Conservation (phyloP, 2,888 invertebrate species). For the Eurytoma adleriae region DNA sequence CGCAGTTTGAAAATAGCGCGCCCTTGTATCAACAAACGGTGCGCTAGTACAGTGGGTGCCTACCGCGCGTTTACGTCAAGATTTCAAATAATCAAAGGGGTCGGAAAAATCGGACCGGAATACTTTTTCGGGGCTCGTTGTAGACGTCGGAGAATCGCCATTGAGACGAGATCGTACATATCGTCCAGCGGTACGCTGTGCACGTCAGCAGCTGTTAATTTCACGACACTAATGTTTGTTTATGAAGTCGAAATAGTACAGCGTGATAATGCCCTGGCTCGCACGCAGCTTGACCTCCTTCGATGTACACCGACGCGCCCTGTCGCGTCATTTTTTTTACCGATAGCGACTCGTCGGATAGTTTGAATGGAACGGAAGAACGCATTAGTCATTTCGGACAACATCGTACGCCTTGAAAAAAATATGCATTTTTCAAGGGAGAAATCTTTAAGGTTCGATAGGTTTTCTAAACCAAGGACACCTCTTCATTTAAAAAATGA, state of each 20-base stretch:
- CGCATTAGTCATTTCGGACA: too few species aligned
- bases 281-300: constrained; percentile 15
- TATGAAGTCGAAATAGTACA: constrained; percentile 54
- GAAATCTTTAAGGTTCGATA: too few species aligned
- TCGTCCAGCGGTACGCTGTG: neutral
- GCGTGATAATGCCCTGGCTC: constrained; percentile 37
- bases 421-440: too few species aligned
- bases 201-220: constrained; percentile 36
- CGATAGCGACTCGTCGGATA: neutral
- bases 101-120: constrained; percentile 12
- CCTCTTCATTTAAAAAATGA: too few species aligned
- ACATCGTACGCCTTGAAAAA: too few species aligned
- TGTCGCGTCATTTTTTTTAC: neutral
- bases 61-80: constrained; percentile 15
- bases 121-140: constrained; percentile 2
- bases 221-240: constrained; percentile 52
- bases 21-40: constrained; percentile 27
- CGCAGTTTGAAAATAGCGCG: constrained; percentile 31
- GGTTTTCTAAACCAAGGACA: too few species aligned
- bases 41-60: neutral
- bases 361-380: too few species aligned
- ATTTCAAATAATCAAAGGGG: constrained; percentile 44
- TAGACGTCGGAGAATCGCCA: neutral
- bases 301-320: neutral
- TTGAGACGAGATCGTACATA: too few species aligned